phyloP scores from a whole-genome alignment of 2,113 vertebrate genomes.

The Electrona antarctica region DNA sequence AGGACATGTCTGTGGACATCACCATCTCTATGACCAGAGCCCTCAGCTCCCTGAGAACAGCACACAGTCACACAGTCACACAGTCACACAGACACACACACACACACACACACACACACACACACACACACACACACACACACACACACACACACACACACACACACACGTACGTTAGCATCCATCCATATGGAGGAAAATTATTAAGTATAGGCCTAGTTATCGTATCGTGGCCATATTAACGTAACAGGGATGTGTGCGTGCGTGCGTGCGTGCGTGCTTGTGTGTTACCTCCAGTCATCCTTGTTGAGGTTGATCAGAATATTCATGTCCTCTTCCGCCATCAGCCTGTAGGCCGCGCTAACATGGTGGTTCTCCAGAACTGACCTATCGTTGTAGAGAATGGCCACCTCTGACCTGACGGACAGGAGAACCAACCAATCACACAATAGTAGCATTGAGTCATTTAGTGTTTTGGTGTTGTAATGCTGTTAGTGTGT shows the following conservation, averaged over 20 bases:
- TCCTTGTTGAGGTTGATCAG: constrained; percentile 94
- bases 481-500: not conserved
- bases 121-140: constrained; percentile 8
- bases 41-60: constrained; percentile 87
- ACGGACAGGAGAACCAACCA: constrained; percentile 21
- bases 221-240: no score
- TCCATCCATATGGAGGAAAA: not conserved
- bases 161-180: constrained; percentile 8
- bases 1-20: constrained; percentile 98
- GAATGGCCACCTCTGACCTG: constrained; percentile 95
- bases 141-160: constrained; percentile 15
- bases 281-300: constrained; percentile 90
- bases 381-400: constrained; percentile 97
- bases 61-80: no score
- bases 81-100: no score
- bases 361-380: constrained; percentile 98
- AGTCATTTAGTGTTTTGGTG: not conserved
- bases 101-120: constrained; percentile 9
- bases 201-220: no score
- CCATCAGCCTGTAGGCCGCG: constrained; percentile 96
- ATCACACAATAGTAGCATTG: not conserved
- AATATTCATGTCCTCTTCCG: constrained; percentile 98
- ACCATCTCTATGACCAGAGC: constrained; percentile 98
- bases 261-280: constrained; percentile 10
- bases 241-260: not conserved